Conservation (phyloP, 1,140 invertebrate genomes). For the Halictus rubicundus region DNA sequence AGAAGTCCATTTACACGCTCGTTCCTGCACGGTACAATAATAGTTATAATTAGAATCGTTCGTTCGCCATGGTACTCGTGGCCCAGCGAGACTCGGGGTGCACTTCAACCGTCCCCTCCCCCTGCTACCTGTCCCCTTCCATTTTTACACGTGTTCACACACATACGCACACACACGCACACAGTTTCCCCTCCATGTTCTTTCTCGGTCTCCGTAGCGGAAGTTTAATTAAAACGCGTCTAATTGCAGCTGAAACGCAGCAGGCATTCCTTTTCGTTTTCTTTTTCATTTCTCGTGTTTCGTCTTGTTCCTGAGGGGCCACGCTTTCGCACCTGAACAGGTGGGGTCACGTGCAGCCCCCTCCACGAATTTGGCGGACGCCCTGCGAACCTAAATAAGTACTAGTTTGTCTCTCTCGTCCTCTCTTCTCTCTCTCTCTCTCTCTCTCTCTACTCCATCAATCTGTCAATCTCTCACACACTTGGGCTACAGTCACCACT, state of each 20-base stretch:
- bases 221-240: slow-evolving; percentile 52
- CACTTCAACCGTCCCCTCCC: background rate
- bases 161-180: background rate
- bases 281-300: slow-evolving; percentile 12
- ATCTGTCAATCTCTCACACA: slow-evolving; percentile 28
- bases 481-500: slow-evolving; percentile 58
- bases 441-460: slow-evolving; percentile 12
- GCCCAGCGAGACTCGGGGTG: background rate
- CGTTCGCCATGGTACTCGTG: slow-evolving; percentile 1
- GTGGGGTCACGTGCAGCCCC: slow-evolving; percentile 22
- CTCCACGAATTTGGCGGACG: slow-evolving; percentile 50
- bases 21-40: slow-evolving; percentile 11
- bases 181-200: background rate
- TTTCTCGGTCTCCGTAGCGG: slow-evolving; percentile 15
- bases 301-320: slow-evolving; percentile 26
- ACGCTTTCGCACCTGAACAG: slow-evolving; percentile 31
- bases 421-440: background rate
- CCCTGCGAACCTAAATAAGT: slow-evolving; percentile 39
- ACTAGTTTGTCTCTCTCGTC: slow-evolving; percentile 31
- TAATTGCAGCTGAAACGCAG: slow-evolving; percentile 53
- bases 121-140: background rate
- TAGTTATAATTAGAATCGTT: slow-evolving; percentile 38
- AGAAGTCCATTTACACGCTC: slow-evolving; percentile 18
- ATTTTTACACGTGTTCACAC: background rate
- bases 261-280: background rate